Percentiles rank a stretch among this genome's conserved stretches.
Evolutionary conservation across 2,888 invertebrate genomes (phyloP).

Genomic region (Diplazon laetatorius): DNA sequence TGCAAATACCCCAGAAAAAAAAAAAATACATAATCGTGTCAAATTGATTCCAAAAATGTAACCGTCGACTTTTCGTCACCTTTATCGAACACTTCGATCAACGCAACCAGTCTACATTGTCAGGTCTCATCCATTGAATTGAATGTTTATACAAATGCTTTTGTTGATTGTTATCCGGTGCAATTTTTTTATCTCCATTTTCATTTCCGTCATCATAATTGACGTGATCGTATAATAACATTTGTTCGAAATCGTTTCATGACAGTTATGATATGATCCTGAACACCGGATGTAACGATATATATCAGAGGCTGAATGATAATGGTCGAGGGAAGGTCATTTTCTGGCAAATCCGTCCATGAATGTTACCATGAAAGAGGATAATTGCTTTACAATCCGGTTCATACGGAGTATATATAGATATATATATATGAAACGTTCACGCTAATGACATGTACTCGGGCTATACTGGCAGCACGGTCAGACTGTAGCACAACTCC

Average conservation of each 20-base stretch:
- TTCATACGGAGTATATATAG: constrained; percentile 24
- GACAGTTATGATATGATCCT: constrained; percentile 12
- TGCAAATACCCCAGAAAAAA: constrained; percentile 4
- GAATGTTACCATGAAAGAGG: constrained; percentile 42
- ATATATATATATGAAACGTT: constrained; percentile 49
- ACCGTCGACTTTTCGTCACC: neutral
- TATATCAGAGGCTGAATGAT: constrained; percentile 13
- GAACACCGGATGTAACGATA: constrained; percentile 6
- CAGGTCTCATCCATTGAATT: no score
- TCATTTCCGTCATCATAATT: neutral
- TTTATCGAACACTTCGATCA: neutral
- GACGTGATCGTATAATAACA: neutral
- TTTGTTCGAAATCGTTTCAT: constrained; percentile 2
- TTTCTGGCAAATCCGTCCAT: neutral
- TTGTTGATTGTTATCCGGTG: no score
- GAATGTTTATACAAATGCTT: no score
- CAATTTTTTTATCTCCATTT: no score
- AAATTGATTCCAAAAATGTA: neutral
- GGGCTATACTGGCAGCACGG: constrained; percentile 26
- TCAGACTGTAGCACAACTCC: no score
- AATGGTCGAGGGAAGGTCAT: constrained; percentile 3
- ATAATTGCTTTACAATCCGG: constrained; percentile 54
- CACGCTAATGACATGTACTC: constrained; percentile 58
- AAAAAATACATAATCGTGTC: neutral
- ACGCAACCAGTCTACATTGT: neutral